phyloP scores from a whole-genome alignment of 1,140 invertebrate genomes.

The Drosophila setifemur region DNA sequence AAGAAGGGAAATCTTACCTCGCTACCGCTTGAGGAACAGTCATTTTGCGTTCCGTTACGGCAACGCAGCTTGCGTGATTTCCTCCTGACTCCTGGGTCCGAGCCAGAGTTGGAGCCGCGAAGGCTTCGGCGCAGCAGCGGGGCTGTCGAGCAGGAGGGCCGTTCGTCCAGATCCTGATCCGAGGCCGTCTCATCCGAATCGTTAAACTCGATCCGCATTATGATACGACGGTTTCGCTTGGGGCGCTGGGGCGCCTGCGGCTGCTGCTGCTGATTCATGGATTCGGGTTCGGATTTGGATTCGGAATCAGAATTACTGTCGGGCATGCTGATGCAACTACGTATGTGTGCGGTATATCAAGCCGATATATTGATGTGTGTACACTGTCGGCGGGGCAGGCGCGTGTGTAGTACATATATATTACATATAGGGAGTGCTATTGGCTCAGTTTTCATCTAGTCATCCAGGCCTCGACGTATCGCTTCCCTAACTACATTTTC shows the following conservation, averaged over 20 bases:
- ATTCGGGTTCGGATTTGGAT: constrained; percentile 53
- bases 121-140: constrained; percentile 3
- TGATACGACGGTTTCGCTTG: constrained; percentile 69
- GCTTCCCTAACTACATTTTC: constrained; percentile 27
- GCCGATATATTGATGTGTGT: constrained; percentile 46
- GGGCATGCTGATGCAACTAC: constrained; percentile 75
- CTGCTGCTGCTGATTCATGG: constrained; percentile 52
- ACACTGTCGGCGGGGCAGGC: constrained; percentile 35
- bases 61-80: constrained; percentile 58
- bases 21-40: constrained; percentile 78
- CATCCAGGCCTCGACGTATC: constrained; percentile 2
- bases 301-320: constrained; percentile 46
- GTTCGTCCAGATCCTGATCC: constrained; percentile 34
- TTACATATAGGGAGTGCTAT: constrained; percentile 44
- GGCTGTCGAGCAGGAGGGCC: constrained; percentile 35
- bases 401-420: constrained; percentile 38
- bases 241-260: constrained; percentile 15
- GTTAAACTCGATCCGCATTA: constrained; percentile 81
- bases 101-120: constrained; percentile 55
- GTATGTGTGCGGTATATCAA: constrained; percentile 45
- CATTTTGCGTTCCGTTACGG: constrained; percentile 57
- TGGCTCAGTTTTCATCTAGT: constrained; percentile 34
- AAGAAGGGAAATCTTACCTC: constrained; percentile 65
- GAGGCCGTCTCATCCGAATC: constrained; percentile 65
- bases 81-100: constrained; percentile 37